phyloP scores from a whole-genome alignment of 2,797 vertebrate species.

The Pseudochromis fuscus region DNA sequence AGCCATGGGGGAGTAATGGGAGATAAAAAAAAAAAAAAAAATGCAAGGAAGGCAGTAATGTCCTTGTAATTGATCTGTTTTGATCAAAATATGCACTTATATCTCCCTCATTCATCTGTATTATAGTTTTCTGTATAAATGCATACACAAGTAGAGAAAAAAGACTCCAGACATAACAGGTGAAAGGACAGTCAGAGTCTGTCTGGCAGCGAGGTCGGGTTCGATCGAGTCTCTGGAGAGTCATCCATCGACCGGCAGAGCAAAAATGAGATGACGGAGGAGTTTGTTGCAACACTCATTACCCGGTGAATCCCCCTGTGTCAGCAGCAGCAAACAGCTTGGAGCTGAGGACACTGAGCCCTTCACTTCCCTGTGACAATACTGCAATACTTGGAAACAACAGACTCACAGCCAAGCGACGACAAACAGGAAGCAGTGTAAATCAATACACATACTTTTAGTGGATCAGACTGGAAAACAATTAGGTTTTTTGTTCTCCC shows the following conservation, averaged over 20 bases:
- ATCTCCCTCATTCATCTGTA: slow-evolving; percentile 9
- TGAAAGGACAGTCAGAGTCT: slow-evolving; percentile 40
- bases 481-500: neutral
- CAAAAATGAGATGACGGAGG: slow-evolving; percentile 78
- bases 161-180: slow-evolving; percentile 39
- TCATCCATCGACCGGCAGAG: slow-evolving; percentile 66
- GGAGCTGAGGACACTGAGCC: slow-evolving; percentile 72
- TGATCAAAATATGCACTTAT: slow-evolving; percentile 40
- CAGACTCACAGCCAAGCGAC: slow-evolving; percentile 16
- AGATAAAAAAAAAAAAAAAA: slow-evolving; percentile 27
- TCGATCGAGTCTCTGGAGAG: slow-evolving; percentile 66
- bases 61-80: slow-evolving; percentile 64
- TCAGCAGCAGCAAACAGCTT: slow-evolving; percentile 76
- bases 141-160: neutral
- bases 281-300: slow-evolving; percentile 74
- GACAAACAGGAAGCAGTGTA: slow-evolving; percentile 37
- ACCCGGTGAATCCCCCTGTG: slow-evolving; percentile 69
- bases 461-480: neutral
- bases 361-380: slow-evolving; percentile 71
- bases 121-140: slow-evolving; percentile 1
- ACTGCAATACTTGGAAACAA: slow-evolving; percentile 71
- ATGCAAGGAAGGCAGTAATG: slow-evolving; percentile 56
- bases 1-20: slow-evolving; percentile 48
- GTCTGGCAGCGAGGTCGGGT: slow-evolving; percentile 63
- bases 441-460: slow-evolving; percentile 12